Conservation (phyloP, 2,888 invertebrate species). For the Yponomeuta sedellus region DNA sequence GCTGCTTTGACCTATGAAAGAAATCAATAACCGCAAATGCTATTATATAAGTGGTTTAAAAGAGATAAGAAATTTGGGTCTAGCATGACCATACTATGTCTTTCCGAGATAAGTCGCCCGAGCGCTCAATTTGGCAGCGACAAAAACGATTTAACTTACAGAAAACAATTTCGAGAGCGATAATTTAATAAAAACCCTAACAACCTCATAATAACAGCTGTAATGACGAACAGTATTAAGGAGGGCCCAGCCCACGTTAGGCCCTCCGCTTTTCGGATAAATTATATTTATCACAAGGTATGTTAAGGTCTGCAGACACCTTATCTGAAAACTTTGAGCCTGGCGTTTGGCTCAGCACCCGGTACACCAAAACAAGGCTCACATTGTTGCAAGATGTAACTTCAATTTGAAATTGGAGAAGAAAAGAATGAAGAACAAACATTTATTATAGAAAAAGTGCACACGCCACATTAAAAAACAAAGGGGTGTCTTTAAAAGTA, state of each 20-base stretch:
- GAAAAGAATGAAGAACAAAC: too few relatives aligned
- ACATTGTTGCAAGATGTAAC: not conserved
- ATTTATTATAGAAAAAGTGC: too few relatives aligned
- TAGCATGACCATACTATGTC: too few relatives aligned
- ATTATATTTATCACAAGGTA: constrained; percentile 41
- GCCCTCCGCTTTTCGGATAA: constrained; percentile 30
- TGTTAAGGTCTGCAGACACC: constrained; percentile 39
- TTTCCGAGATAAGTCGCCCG: too few relatives aligned
- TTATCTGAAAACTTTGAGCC: constrained; percentile 28
- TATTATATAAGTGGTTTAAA: too few relatives aligned
- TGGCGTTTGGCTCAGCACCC: not conserved
- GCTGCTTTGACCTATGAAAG: too few relatives aligned
- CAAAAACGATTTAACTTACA: not conserved
- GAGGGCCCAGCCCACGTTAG: constrained; percentile 8
- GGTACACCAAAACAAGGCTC: not conserved
- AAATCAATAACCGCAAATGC: too few relatives aligned
- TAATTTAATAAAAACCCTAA: constrained; percentile 1
- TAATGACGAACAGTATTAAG: constrained; percentile 9
- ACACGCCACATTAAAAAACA: too few relatives aligned
- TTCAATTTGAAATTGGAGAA: too few relatives aligned
- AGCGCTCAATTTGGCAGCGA: too few relatives aligned
- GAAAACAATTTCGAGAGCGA: not conserved
- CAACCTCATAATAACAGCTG: not conserved
- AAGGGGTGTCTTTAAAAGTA: too few relatives aligned
- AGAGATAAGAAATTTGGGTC: too few relatives aligned